phyloP scores from a whole-genome alignment of 2,113 vertebrate genomes.

The Aegotheles bennettii region DNA sequence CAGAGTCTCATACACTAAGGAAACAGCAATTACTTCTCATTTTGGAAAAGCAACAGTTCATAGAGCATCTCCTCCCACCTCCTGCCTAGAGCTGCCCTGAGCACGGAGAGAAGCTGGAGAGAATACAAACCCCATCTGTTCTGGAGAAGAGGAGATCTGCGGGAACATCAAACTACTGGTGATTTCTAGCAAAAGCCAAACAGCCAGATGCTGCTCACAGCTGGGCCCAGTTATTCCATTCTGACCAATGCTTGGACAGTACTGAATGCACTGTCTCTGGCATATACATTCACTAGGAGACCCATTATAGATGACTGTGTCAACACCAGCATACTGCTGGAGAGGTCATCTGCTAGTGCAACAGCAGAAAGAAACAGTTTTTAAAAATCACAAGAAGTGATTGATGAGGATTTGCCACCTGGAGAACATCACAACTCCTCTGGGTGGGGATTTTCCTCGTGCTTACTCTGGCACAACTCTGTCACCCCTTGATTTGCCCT shows the following conservation, averaged over 20 bases:
- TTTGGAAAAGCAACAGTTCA: not conserved
- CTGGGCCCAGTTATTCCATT: not conserved
- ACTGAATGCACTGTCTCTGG: not conserved
- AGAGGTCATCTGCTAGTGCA: not conserved
- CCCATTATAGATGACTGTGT: not conserved
- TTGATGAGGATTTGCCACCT: not conserved
- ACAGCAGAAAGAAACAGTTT: not conserved
- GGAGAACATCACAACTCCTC: not conserved
- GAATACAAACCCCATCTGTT: not conserved
- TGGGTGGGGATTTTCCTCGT: not conserved
- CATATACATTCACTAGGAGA: not conserved
- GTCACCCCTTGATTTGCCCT: not conserved
- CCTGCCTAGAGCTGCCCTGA: not conserved
- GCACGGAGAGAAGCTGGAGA: not conserved
- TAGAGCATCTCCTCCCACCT: not conserved
- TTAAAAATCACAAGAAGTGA: not conserved
- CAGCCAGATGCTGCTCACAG: not conserved
- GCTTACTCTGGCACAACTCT: not conserved
- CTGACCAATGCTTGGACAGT: not conserved
- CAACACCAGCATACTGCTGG: not conserved
- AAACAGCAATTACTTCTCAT: not conserved
- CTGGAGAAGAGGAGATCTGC: not conserved
- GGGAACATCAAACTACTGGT: not conserved
- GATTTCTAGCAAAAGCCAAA: not conserved
- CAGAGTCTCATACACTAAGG: not conserved